These are phyloP conservation scores for Albula goreensis DNA, from an alignment of 2,113 vertebrate genomes.

Conservation along the genomic window DNA sequence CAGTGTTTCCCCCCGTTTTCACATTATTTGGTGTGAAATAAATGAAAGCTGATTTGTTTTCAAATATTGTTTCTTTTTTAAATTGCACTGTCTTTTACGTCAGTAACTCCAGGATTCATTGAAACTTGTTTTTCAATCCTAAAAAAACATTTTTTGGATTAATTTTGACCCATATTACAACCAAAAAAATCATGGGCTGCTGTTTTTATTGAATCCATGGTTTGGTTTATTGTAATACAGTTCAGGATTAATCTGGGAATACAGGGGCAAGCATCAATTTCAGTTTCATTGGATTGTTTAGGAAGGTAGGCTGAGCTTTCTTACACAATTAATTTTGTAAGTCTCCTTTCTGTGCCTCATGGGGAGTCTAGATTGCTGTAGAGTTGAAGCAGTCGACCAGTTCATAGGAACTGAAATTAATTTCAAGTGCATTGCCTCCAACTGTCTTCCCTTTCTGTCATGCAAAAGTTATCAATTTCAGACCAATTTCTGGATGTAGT, in stretches of 20 bases:
- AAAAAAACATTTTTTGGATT: no score
- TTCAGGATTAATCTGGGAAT: not conserved
- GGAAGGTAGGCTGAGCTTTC: not conserved
- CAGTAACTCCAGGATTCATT: not conserved
- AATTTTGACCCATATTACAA: no score
- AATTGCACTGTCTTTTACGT: not conserved
- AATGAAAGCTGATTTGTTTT: not conserved
- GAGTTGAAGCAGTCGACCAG: not conserved
- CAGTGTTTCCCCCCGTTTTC: not conserved
- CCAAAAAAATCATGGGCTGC: no score
- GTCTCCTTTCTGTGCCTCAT: not conserved
- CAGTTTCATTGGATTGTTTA: not conserved
- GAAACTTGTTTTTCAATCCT: no score
- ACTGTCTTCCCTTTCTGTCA: not conserved
- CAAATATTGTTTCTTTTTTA: not conserved
- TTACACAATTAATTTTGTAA: not conserved
- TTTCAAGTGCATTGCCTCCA: not conserved
- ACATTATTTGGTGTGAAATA: not conserved
- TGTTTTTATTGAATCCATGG: no score
- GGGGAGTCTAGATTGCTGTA: not conserved
- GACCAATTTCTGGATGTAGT: no score
- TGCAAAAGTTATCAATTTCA: no score
- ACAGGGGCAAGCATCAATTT: not conserved
- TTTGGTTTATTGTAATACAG: not conserved
- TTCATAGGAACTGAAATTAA: not conserved